Conservation (phyloP, 2,797 vertebrate genomes). For the Chromis chromis region DNA sequence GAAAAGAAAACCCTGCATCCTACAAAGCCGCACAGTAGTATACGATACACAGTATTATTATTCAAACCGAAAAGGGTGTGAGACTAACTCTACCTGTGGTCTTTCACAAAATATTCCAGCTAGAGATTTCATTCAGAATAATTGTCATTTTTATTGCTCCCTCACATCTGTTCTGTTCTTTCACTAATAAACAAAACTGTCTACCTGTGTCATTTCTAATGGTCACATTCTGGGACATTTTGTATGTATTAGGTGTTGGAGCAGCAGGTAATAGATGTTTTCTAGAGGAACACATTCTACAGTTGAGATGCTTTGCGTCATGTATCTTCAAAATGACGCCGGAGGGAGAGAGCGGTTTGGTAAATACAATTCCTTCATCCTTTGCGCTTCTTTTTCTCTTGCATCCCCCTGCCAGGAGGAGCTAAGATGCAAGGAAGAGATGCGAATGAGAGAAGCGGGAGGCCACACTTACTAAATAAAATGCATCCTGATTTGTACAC, state of each 20-base stretch:
- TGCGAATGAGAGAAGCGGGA: neutral
- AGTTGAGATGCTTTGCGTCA: neutral
- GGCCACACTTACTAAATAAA: constrained; percentile 22
- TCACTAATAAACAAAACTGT: neutral
- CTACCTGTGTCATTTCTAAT: neutral
- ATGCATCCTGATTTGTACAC: constrained; percentile 7
- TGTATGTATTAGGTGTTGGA: neutral
- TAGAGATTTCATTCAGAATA: neutral
- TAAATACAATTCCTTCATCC: neutral
- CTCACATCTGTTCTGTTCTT: neutral
- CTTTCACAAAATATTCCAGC: neutral
- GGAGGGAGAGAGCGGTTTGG: neutral
- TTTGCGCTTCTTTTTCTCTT: neutral
- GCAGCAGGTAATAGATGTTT: neutral
- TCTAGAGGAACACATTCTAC: neutral
- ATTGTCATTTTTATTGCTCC: neutral
- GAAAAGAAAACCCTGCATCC: too few relatives aligned
- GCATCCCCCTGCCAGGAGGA: neutral
- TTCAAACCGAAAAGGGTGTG: neutral
- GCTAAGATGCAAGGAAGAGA: neutral
- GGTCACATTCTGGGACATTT: neutral
- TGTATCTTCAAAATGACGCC: neutral
- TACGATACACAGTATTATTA: neutral
- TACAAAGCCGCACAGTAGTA: neutral
- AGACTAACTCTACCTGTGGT: neutral